Evolutionary conservation across 2,888 invertebrate genomes (phyloP).

Genomic region (Campoplex capitator): DNA sequence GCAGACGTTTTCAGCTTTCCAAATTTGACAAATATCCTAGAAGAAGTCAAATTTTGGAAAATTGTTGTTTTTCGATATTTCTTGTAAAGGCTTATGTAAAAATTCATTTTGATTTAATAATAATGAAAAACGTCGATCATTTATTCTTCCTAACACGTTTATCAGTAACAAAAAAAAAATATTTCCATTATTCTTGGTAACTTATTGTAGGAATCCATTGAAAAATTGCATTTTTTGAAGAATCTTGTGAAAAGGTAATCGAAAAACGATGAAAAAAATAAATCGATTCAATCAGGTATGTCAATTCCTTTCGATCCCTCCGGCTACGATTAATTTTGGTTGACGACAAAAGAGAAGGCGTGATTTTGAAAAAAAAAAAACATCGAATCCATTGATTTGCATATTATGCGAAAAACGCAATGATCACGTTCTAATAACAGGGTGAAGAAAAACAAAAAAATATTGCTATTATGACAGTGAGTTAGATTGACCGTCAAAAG

Average conservation of each 20-base stretch:
- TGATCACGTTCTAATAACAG: neutral
- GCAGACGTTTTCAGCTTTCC: neutral
- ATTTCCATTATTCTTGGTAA: neutral
- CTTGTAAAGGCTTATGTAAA: too few relatives aligned
- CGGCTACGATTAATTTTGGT: neutral
- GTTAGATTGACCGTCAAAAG: constrained; percentile 13
- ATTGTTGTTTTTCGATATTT: neutral
- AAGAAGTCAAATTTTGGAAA: neutral
- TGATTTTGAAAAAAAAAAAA: neutral
- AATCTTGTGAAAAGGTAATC: neutral
- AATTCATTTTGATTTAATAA: neutral
- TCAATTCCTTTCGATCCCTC: neutral
- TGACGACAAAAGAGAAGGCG: neutral
- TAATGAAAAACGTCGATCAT: neutral
- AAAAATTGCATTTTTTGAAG: neutral
- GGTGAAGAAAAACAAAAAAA: neutral
- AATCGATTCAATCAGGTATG: neutral
- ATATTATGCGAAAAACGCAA: neutral
- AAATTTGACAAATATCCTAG: neutral
- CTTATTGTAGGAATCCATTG: neutral
- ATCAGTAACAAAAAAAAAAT: too few relatives aligned
- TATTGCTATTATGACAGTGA: neutral
- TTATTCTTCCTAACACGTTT: neutral
- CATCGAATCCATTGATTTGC: neutral
- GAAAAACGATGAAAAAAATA: neutral